Conservation (phyloP, 2,113 vertebrate genomes). For the Laticauda laticaudata region DNA sequence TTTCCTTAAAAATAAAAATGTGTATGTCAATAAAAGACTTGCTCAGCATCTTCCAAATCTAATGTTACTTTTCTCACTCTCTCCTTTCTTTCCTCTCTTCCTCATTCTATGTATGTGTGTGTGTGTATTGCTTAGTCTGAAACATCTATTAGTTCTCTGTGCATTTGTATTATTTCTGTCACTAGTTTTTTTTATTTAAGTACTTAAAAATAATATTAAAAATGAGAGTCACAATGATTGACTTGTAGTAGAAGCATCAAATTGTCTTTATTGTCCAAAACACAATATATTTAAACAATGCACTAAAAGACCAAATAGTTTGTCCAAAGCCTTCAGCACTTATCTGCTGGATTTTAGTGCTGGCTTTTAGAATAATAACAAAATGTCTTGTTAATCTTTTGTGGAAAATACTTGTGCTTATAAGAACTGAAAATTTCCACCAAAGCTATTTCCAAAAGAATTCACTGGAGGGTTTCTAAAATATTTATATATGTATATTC, state of each 20-base stretch:
- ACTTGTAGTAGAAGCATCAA: not conserved
- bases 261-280: not conserved
- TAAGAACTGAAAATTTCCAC: not conserved
- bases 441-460: not conserved
- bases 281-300: not conserved
- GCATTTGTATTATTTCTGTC: not conserved
- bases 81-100: too few relatives aligned
- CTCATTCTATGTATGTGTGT: too few relatives aligned
- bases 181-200: not conserved
- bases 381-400: not conserved
- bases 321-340: not conserved
- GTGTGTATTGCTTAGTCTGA: not conserved
- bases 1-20: slow-evolving; percentile 31
- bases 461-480: not conserved
- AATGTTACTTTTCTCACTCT: not conserved
- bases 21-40: slow-evolving; percentile 31
- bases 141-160: not conserved
- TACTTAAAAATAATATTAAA: not conserved
- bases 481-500: too few relatives aligned
- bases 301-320: not conserved
- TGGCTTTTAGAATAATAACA: not conserved
- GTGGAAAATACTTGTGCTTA: not conserved
- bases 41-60: slow-evolving; percentile 28
- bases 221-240: not conserved
- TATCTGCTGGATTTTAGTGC: not conserved